phyloP scores from a whole-genome alignment of 2,797 vertebrate species.

The Ispidina lecontei region DNA sequence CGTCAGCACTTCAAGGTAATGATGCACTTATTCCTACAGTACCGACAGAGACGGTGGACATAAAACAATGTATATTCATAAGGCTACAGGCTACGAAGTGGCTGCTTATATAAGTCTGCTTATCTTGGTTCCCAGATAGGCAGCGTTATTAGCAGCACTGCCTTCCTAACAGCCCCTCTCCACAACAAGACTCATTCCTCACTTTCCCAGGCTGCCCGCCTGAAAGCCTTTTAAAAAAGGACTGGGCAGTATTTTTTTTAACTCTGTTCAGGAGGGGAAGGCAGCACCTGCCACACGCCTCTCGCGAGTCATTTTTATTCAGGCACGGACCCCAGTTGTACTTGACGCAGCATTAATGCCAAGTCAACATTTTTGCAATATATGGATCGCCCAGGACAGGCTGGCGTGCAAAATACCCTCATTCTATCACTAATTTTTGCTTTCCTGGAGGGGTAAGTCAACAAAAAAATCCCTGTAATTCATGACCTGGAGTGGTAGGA shows the following conservation, averaged over 20 bases:
- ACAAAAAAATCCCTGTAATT: conserved; percentile 26
- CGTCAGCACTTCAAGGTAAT: conserved; percentile 55
- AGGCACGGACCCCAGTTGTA: conserved; percentile 20
- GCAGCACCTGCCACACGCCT: conserved; percentile 58
- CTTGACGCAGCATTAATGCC: conserved; percentile 28
- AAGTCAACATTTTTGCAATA: conserved; percentile 42
- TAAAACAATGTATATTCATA: conserved; percentile 65
- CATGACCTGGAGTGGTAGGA: conserved; percentile 68
- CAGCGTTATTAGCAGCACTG: not conserved
- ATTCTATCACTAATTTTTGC: not conserved
- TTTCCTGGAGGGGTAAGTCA: conserved; percentile 37
- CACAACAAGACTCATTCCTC: conserved; percentile 24
- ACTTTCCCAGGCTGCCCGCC: conserved; percentile 17
- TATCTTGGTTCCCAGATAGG: conserved; percentile 51
- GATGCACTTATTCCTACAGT: conserved; percentile 68
- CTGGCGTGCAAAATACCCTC: conserved; percentile 1
- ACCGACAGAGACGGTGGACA: conserved; percentile 21
- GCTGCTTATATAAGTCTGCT: conserved; percentile 58
- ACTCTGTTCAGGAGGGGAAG: conserved; percentile 26
- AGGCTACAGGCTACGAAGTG: conserved; percentile 18
- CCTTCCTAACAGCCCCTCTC: not conserved
- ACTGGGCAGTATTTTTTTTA: conserved; percentile 7
- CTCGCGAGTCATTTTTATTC: conserved; percentile 20
- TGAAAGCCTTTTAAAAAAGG: conserved; percentile 56
- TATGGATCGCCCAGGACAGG: not conserved